These are phyloP conservation scores for Psilopogon haemacephalus DNA, from an alignment of 2,113 vertebrate genomes.

Conservation along the genomic window DNA sequence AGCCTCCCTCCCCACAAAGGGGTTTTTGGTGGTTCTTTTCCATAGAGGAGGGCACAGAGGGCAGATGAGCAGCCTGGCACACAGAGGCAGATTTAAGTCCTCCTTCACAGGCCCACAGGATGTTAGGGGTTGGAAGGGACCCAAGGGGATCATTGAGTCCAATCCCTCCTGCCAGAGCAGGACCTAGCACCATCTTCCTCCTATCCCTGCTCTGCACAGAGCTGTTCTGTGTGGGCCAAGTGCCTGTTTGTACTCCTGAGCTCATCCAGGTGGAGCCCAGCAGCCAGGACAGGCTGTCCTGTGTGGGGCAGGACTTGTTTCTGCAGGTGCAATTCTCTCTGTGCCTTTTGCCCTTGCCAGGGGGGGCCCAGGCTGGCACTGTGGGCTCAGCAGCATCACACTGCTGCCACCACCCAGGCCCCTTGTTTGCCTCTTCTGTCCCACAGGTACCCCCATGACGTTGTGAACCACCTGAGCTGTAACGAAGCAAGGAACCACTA, in stretches of 20 bases:
- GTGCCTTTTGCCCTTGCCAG: neutral
- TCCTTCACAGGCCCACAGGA: no score
- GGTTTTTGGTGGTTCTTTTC: neutral
- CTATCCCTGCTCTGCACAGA: neutral
- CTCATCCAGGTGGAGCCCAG: neutral
- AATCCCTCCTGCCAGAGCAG: no score
- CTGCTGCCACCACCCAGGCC: neutral
- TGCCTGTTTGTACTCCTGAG: neutral
- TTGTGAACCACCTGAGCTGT: slow-evolving; percentile 81
- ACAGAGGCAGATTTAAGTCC: neutral
- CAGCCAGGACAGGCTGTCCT: no score
- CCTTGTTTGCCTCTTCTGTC: neutral
- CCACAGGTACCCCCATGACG: slow-evolving; percentile 78
- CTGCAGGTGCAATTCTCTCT: neutral
- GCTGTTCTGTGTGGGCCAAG: neutral
- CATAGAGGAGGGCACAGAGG: neutral
- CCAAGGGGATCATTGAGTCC: no score
- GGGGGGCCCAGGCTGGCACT: neutral
- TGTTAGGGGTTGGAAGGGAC: no score
- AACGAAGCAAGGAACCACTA: slow-evolving; percentile 80
- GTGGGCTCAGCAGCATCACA: neutral
- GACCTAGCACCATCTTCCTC: no score
- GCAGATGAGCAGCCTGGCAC: neutral
- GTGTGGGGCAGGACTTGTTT: neutral
- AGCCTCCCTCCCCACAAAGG: neutral